Conservation (phyloP, 2,113 vertebrate genomes). For the Neopipo cinnamomea region DNA sequence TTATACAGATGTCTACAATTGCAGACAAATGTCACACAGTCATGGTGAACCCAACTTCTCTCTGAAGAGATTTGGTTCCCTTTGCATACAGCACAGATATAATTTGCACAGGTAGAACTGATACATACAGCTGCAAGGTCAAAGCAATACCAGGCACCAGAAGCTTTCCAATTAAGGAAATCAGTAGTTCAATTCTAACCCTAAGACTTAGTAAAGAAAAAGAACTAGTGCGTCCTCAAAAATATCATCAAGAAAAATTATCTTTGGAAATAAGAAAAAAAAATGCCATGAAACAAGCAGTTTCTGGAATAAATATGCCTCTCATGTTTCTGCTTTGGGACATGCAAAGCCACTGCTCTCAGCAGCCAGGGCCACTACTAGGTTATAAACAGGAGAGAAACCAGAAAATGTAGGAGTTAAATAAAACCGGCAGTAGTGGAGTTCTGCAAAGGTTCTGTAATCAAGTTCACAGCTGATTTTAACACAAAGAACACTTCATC, state of each 20-base stretch:
- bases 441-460: neutral
- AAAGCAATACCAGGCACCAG: neutral
- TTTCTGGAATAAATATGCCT: neutral
- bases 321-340: neutral
- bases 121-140: neutral
- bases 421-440: neutral
- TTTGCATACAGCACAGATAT: neutral
- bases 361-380: neutral
- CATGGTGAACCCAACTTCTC: neutral
- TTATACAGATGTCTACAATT: neutral
- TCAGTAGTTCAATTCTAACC: neutral
- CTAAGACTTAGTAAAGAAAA: neutral
- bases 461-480: neutral
- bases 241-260: neutral
- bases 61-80: neutral
- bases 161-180: neutral
- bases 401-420: neutral
- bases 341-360: neutral
- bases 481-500: neutral
- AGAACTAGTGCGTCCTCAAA: neutral
- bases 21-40: neutral
- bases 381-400: neutral
- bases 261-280: neutral
- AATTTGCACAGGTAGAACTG: neutral
- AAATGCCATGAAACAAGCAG: neutral